Base-by-base conservation (phyloP, 2,113 vertebrate species). In the Nematolebias whitei region DNA sequence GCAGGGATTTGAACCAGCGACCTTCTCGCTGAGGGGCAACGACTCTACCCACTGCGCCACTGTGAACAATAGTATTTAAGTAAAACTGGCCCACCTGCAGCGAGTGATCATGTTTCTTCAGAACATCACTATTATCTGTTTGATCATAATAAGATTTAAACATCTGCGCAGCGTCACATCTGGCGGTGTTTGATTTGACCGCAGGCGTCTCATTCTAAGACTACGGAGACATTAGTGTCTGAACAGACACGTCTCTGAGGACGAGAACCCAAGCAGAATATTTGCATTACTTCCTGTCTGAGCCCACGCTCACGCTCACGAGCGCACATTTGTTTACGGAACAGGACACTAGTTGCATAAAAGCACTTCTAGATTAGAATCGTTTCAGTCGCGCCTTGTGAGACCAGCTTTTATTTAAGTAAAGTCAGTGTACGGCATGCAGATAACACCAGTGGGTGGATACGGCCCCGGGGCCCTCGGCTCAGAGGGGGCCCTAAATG, bases 371-470 rank as follows among this genome's bases (percentile, higher is more conserved):
- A 50, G 49, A 54, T 52, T 29, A n/a, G 43, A 13, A n/a, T 43
- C 12, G n/a, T 40, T 39, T 63, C 53, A n/a, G 13, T 14, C 2
- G 22, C 9, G 0, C 58, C 52, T 26, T 11, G 44, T 43, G 20
- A 49, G 55, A 59, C 56, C 35, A 74, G 53, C 35, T 29, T 51
- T 38, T 63, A 41, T 53, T 59, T 55, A 15, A 50, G 14, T 62
- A 41, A 63, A 69, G 64, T 67, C 60, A 2, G 22, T 54, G 19
- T 15, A 39, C 59, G 45, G 18, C 45, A 32, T n/a, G 49, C 52
- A 54, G 0, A 61, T 76, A 22, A 56, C 26, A 39, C 5, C 35
- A 39, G 61, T 56, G 65, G 76, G 64, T 43, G 64, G 52, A 71
- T 74, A 22, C 69, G 26, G 32, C 67, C 57, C 0, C 0, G 4